These are phyloP conservation scores for Trematomus loennbergii DNA, from an alignment of 2,113 vertebrate species.

Conservation along the genomic window DNA sequence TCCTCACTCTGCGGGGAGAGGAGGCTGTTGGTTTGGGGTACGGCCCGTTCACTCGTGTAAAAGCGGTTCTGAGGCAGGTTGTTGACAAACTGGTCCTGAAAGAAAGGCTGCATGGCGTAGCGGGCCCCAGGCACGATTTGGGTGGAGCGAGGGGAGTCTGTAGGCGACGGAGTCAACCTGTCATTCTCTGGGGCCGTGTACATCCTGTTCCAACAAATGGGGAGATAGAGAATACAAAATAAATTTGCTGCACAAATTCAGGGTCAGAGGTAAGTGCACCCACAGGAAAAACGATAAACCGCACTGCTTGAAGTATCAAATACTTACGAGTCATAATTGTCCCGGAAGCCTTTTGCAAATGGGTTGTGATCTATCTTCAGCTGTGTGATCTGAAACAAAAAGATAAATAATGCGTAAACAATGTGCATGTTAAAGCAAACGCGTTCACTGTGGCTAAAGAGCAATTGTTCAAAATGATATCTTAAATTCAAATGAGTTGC, in stretches of 20 bases:
- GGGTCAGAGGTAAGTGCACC: neutral
- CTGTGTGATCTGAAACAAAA: slow-evolving; percentile 91
- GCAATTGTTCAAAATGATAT: neutral
- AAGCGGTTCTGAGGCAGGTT: slow-evolving; percentile 96
- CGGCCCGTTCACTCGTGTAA: slow-evolving; percentile 93
- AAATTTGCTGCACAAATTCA: neutral
- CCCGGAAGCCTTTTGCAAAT: slow-evolving; percentile 98
- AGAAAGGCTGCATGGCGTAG: slow-evolving; percentile 97
- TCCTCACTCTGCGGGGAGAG: slow-evolving; percentile 95
- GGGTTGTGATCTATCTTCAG: slow-evolving; percentile 99
- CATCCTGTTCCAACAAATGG: slow-evolving; percentile 89
- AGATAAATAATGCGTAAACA: neutral
- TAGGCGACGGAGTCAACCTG: slow-evolving; percentile 98
- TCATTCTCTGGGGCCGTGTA: slow-evolving; percentile 99
- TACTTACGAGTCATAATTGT: slow-evolving; percentile 99
- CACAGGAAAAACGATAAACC: slow-evolving; percentile 1
- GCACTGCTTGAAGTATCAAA: neutral
- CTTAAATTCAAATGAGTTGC: neutral
- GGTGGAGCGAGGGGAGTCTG: slow-evolving; percentile 98
- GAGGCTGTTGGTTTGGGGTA: slow-evolving; percentile 96
- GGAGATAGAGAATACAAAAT: neutral
- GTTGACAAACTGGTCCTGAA: slow-evolving; percentile 99
- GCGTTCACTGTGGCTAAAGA: neutral
- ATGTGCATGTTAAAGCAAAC: neutral
- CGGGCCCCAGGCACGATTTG: slow-evolving; percentile 98